Evolutionary conservation across 2,888 invertebrate species (phyloP), one percentile per base, ranked within the genome.

Genomic region (Troglohyphantes excavatus): DNA sequence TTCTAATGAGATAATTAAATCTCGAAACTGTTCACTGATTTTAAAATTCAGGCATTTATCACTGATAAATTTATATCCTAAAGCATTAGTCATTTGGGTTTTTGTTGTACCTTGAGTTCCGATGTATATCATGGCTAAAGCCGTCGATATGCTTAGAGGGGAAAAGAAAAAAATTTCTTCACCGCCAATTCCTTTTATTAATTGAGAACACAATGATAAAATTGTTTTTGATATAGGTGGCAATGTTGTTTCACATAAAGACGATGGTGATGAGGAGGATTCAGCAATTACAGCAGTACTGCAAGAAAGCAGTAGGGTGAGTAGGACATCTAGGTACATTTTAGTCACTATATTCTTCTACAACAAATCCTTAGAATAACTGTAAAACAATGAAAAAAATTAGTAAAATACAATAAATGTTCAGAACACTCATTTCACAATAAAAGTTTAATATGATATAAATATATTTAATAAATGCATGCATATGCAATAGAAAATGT

Each of bases 121-220:
- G 17, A 92, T 90, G 33, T 92, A 92, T 23, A 93, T 92, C 93
- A 94, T 93, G 5, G 93, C 92, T 81, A 94, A 91, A 19, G 93
- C 94, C 9, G 93, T 92, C 17, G 92, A 92, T 59, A 94, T 93
- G 87, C 93, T 93, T 78, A 93, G 91, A 0, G 94, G 94, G 0
- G 94, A 94, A 83, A 93, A 90, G 90, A 94, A 73, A 29, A 72
- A 83, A 19, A 81, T 90, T 63, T 17, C 79, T 23, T 85, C 68
- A 2, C 21, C 33, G 2, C 67, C 73, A 2, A 82, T 81, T 46
- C 61, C 72, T 21, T 79, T 72, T 11, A 59, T 79, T 23, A 87
- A 29, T 17, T 46, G 61, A 23, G 73, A 72, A 29, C 70, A 46
- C 11, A 87, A 23, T n/a, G 43, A 72, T 19, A 53, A 27, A 65